Percentiles rank a stretch among this genome's conserved stretches.
Evolutionary conservation across 2,888 invertebrate species (phyloP).

Genomic region (Sthenelais limicola): DNA sequence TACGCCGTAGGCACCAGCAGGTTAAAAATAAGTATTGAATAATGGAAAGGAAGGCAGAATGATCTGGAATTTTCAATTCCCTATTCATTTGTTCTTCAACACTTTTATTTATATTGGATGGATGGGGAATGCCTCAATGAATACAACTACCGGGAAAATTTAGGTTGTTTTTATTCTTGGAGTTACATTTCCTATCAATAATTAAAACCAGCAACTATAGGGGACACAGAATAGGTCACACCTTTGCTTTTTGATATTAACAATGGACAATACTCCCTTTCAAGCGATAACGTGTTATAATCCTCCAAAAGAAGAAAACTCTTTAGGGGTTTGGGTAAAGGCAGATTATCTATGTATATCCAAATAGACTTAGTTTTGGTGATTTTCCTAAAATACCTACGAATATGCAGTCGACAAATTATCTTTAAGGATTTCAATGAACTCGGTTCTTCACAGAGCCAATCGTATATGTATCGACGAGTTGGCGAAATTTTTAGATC

Average conservation of each 20-base stretch:
- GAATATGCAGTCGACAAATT: conserved; percentile 6
- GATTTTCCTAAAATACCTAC: neutral
- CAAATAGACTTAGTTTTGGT: conserved; percentile 11
- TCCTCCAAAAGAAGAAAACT: conserved; percentile 1
- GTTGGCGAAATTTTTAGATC: neutral
- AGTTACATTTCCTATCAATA: too few species aligned
- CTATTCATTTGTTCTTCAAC: too few species aligned
- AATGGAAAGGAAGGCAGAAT: too few species aligned
- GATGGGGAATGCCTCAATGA: too few species aligned
- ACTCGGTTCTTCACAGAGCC: neutral
- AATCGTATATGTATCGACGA: conserved; percentile 3
- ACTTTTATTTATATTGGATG: too few species aligned
- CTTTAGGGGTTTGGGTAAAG: conserved; percentile 19
- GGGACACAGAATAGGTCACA: neutral
- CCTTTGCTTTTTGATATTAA: neutral
- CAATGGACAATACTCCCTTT: conserved; percentile 3
- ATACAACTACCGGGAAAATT: too few species aligned
- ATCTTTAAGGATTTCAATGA: neutral
- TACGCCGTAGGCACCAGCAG: too few species aligned
- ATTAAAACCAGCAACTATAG: neutral
- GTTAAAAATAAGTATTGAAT: too few species aligned
- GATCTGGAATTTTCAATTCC: too few species aligned
- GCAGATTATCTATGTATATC: conserved; percentile 22
- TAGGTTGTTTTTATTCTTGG: too few species aligned
- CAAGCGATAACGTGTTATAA: neutral